These are phyloP conservation scores for Metaphire vulgaris DNA, from an alignment of 1,140 invertebrate species.

Conservation along the genomic window DNA sequence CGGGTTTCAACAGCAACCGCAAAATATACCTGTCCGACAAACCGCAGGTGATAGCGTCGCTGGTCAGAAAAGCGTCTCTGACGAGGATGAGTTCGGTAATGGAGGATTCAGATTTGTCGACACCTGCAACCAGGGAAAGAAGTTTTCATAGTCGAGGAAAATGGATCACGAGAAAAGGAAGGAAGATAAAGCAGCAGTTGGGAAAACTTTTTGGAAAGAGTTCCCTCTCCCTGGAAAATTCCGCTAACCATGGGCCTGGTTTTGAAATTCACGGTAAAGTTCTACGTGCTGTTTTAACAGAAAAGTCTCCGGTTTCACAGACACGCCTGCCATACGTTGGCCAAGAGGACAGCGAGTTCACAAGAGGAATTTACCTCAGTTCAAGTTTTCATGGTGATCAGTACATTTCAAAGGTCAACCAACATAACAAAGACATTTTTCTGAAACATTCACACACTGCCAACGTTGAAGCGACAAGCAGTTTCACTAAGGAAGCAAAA, in stretches of 20 bases:
- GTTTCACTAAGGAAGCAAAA: neutral
- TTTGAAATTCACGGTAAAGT: neutral
- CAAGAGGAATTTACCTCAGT: neutral
- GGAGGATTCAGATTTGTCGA: neutral
- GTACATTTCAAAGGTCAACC: neutral
- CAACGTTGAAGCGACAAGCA: no score
- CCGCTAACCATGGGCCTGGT: neutral
- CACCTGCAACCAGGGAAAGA: neutral
- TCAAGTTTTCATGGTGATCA: neutral
- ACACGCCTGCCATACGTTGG: neutral
- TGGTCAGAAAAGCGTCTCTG: neutral
- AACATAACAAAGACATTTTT: neutral
- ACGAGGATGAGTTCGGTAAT: neutral
- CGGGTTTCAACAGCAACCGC: neutral
- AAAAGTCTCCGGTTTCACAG: neutral
- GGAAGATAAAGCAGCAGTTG: neutral
- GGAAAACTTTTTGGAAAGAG: neutral
- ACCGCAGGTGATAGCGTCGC: neutral
- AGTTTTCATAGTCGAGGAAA: no score
- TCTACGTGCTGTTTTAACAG: neutral
- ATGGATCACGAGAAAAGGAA: neutral
- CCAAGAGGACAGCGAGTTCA: neutral
- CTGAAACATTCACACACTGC: neutral
- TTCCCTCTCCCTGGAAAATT: neutral
- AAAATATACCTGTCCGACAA: conserved; percentile 1